Base-by-base conservation (phyloP, 2,888 invertebrate genomes). In the Unio delphinus region DNA sequence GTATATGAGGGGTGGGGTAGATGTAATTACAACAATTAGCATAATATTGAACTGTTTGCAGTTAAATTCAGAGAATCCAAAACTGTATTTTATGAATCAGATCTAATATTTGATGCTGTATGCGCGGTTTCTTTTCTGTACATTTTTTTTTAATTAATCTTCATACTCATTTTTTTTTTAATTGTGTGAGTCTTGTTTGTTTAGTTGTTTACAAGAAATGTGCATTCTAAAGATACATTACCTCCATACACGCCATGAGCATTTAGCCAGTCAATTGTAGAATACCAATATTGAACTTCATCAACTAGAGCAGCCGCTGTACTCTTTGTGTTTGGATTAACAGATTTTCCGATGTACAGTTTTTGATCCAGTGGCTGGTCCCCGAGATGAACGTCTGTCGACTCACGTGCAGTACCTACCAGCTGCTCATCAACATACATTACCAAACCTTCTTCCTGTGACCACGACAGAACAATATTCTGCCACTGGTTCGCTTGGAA, bases 221-320 rank as follows among this genome's bases (percentile, higher is more conserved):
- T 17, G 8, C 8, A 18, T n/a, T 23, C 15, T 45, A 45, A 45
- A 3, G 15, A 3, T 45, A 26, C 17, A 66, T 75, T 68, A 81
- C 83, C 86, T 86, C 75, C 65, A 62, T 80, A 77, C 54, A 78
- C 73, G 17, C 83, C 83, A 8, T 75, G 75, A 1, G 81, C 75
- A 23, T 73, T 63, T 17, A 86, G 75, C 63, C 82, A 73, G 20
- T 88, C 86, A 8, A 83, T 74, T 63, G 84, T 82, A 1, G 87
- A 86, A 73, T 86, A 85, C 85, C 87, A 88, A 71, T 83, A 85
- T 73, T 88, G 84, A 7, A 89, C 70, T 61, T 89, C 89, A 71
- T 89, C 89, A n/a, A 87, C 80, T 58, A 79, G 68, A 26, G 80
- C 80, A 61, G 86, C 74, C 17, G 86, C 80, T 6, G 84, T 83